phyloP scores from a whole-genome alignment of 1,140 invertebrate genomes.

The Aphidius gifuensis region DNA sequence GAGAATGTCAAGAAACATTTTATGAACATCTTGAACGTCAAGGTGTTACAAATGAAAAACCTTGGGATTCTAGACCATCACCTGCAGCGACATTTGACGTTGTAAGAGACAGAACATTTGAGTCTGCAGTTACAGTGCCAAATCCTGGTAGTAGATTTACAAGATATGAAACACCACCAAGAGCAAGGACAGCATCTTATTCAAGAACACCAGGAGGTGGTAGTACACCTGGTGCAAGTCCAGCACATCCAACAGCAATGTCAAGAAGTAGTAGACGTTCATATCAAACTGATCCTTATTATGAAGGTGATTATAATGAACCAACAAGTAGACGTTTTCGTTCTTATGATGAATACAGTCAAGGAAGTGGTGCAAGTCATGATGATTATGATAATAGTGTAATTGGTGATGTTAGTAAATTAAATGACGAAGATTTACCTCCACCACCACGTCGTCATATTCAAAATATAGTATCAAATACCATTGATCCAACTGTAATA shows the following conservation, averaged over 20 bases:
- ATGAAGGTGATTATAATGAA: slow-evolving; percentile 51
- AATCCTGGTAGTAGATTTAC: slow-evolving; percentile 51
- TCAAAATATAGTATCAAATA: slow-evolving; percentile 45
- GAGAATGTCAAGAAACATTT: slow-evolving; percentile 80
- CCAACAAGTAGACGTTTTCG: slow-evolving; percentile 59
- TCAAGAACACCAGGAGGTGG: slow-evolving; percentile 47
- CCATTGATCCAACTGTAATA: slow-evolving; percentile 40
- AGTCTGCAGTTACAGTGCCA: slow-evolving; percentile 47
- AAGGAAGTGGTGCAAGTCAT: slow-evolving; percentile 62
- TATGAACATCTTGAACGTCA: slow-evolving; percentile 86
- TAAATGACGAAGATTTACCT: slow-evolving; percentile 40
- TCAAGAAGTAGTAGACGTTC: slow-evolving; percentile 45
- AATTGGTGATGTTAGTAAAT: slow-evolving; percentile 43
- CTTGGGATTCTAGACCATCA: slow-evolving; percentile 51
- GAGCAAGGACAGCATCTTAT: slow-evolving; percentile 51
- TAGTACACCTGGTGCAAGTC: slow-evolving; percentile 50
- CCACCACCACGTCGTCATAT: slow-evolving; percentile 42
- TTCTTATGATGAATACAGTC: slow-evolving; percentile 64
- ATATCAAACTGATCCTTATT: slow-evolving; percentile 50
- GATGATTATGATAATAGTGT: slow-evolving; percentile 56
- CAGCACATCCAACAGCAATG: slow-evolving; percentile 48
- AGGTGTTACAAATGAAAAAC: slow-evolving; percentile 56
- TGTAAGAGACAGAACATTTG: slow-evolving; percentile 47
- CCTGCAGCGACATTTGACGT: slow-evolving; percentile 52
- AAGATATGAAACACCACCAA: slow-evolving; percentile 50